phyloP scores from a whole-genome alignment of 2,113 vertebrate genomes.

The Mionectes macconnelli region DNA sequence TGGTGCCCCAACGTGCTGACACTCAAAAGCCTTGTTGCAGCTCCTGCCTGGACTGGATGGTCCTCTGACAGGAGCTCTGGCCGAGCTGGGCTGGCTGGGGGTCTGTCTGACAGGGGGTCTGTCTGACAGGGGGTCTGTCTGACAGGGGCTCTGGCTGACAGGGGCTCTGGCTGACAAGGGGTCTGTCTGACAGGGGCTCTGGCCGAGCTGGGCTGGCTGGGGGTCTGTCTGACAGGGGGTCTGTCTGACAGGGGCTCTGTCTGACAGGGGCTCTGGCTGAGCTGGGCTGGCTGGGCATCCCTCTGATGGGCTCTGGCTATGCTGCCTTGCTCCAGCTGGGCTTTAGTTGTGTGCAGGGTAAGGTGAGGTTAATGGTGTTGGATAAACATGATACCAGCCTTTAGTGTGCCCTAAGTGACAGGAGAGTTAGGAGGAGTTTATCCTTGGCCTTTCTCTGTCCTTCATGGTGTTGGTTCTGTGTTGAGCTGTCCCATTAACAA shows the following conservation, averaged over 20 bases:
- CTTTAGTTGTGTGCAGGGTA: neutral
- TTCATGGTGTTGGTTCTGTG: rapidly evolving
- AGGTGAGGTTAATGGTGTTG: neutral
- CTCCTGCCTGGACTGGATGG: neutral
- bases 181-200: rapidly evolving
- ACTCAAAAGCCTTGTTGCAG: rapidly evolving
- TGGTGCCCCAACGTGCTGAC: rapidly evolving
- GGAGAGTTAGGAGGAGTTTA: neutral
- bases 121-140: no score
- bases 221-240: rapidly evolving
- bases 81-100: neutral
- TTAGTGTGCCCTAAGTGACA: neutral
- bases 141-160: neutral
- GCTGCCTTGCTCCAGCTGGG: neutral
- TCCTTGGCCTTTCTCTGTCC: neutral
- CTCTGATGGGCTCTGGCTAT: neutral
- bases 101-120: rapidly evolving
- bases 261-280: neutral
- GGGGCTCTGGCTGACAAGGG: no score
- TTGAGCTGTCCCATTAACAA: neutral
- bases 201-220: neutral
- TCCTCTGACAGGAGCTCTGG: neutral
- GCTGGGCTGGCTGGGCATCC: no score
- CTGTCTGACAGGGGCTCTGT: rapidly evolving
- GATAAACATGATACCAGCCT: neutral